Conservation (phyloP, 2,797 vertebrate genomes). For the Helarctos malayanus region DNA sequence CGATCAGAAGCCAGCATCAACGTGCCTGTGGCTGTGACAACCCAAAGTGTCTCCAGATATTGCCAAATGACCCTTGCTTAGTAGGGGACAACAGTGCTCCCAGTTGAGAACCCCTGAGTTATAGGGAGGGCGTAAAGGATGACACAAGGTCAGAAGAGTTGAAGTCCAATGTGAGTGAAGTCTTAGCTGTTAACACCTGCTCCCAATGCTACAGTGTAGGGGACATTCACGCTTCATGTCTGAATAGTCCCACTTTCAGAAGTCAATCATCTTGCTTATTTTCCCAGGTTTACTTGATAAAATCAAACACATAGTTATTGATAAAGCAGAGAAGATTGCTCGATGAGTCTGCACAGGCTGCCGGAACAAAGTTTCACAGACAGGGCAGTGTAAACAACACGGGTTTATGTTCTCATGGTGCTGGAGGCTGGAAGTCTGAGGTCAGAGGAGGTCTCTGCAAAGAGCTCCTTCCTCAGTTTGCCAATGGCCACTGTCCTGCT, state of each 20-base stretch:
- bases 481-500: not conserved
- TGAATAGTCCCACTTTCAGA: fast-evolving
- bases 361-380: no score
- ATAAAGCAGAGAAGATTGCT: not conserved
- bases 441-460: not conserved
- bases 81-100: no score
- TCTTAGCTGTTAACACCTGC: fast-evolving
- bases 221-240: fast-evolving
- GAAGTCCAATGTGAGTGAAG: not conserved
- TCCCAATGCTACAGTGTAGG: fast-evolving
- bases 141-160: no score
- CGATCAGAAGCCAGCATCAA: not conserved
- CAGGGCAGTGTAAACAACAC: no score
- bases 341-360: not conserved
- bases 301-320: not conserved
- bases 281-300: not conserved
- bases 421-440: not conserved
- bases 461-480: not conserved
- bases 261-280: not conserved
- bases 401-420: not conserved
- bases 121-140: not conserved
- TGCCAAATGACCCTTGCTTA: not conserved
- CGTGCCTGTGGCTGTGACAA: not conserved
- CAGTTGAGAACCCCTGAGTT: no score
- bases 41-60: not conserved